Evolutionary conservation across 2,113 vertebrate species (phyloP), one percentile per base, ranked within the genome.

Genomic region (Scytalopus superciliaris): DNA sequence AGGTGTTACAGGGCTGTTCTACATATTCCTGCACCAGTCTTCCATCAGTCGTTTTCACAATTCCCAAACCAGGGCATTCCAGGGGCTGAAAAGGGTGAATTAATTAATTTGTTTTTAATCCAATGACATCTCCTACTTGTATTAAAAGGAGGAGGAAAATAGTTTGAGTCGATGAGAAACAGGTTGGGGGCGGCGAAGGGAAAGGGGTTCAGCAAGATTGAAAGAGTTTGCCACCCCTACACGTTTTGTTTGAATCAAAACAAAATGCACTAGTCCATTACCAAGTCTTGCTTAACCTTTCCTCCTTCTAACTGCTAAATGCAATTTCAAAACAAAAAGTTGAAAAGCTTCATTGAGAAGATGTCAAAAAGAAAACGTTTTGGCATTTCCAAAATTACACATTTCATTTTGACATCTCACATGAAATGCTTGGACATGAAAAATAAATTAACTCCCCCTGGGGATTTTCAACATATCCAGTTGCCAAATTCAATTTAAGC

Each of bases 341-440:
- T 84, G 49, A 96, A 97, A 95, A 96, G 73, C 69, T 84, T 64
- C 66, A 75, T 35, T 93, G 82, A 93, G 84, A 81, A 76, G 85
- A 83, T 62, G 91, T 96, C 94, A 95, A 62, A 94, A 91, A 92
- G 47, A 68, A 93, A 96, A 92, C 31, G 64, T 87, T 96, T 87
- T 87, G 89, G 84, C 93, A 89, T 96, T 96, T 97, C 94, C 39
- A 10, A 93, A 93, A 89, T 66, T 93, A 96, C 91, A 94, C 84
- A 66, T 96, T 94, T 94, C 67, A 81, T 92, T 95, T 67, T 12
- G 40, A 74, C 94, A 89, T 94, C 90, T 92, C 79, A 77, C 91
- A 89, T 56, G 10, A 91, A 95, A 96, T 53, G 80, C 52, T 80
- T 91, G 94, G 80, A 95, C 91, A 89, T 96, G 79, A 95, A 95